phyloP scores from a whole-genome alignment of 1,140 invertebrate species.

The Bombus sibiricus region DNA sequence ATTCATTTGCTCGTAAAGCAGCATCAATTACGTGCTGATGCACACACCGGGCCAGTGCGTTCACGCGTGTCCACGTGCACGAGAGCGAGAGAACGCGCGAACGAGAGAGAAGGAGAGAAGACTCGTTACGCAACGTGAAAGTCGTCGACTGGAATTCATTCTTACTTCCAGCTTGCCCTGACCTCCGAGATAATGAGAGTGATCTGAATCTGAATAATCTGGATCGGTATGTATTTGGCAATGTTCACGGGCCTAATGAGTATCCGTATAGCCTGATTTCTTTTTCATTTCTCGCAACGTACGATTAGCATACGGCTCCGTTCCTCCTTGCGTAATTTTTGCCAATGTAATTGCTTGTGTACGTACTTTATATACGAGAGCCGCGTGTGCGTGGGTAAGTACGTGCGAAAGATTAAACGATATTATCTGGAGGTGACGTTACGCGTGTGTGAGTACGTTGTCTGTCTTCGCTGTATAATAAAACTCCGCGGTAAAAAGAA shows the following conservation, averaged over 20 bases:
- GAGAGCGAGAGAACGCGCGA: neutral
- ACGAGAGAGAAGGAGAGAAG: neutral
- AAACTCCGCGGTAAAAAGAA: neutral
- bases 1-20: constrained; percentile 12
- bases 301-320: constrained; percentile 52
- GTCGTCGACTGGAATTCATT: constrained; percentile 68
- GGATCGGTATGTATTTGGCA: constrained; percentile 62
- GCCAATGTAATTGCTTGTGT: constrained; percentile 8
- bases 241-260: constrained; percentile 50
- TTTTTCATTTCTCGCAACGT: constrained; percentile 36
- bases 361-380: neutral
- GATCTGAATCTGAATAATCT: constrained; percentile 61
- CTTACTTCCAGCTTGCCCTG: constrained; percentile 69
- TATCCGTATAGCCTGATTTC: constrained; percentile 19
- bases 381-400: neutral
- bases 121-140: constrained; percentile 64
- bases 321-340: constrained; percentile 46
- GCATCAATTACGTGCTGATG: constrained; percentile 8
- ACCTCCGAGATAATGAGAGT: constrained; percentile 69
- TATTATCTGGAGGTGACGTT: neutral
- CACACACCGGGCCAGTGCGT: neutral
- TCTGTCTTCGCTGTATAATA: neutral
- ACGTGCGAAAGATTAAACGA: constrained; percentile 31
- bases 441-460: neutral
- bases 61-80: neutral